A percentile compares a stretch with the other conserved stretches of the same genome.
These are phyloP conservation scores for Holothuria glaberrima DNA, from an alignment of 35 echinoderm and acorn worm species.

Conservation along the genomic window DNA sequence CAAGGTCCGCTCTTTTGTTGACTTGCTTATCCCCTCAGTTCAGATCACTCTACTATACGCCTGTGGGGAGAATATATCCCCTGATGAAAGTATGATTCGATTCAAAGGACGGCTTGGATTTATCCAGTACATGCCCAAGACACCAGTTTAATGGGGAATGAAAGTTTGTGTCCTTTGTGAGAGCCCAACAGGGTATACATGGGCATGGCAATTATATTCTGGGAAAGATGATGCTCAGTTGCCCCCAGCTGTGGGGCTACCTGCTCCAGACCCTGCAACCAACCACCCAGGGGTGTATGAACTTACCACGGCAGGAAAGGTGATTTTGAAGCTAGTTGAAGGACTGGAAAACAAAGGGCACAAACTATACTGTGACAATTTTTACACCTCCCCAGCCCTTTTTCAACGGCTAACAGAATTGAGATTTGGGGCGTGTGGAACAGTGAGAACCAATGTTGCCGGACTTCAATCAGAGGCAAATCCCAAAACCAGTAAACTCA, in stretches of 20 bases:
- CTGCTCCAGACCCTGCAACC: neutral
- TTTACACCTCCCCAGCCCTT: slow-evolving; percentile 21
- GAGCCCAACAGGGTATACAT: too few species aligned
- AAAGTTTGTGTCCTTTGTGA: too few species aligned
- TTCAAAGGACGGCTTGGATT: too few species aligned
- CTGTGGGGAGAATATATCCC: too few species aligned
- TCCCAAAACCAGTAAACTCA: neutral
- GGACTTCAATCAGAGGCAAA: neutral
- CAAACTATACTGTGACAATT: slow-evolving; percentile 28
- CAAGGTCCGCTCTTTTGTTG: too few species aligned
- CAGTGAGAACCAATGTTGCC: neutral
- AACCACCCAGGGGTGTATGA: neutral
- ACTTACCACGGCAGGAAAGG: neutral
- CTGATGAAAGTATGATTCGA: too few species aligned
- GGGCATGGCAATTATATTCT: slow-evolving; percentile 10
- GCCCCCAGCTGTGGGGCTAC: neutral
- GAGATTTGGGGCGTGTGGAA: slow-evolving; percentile 1
- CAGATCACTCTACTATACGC: too few species aligned
- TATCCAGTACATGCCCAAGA: too few species aligned
- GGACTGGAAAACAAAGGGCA: slow-evolving; percentile 9
- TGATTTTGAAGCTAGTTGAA: neutral
- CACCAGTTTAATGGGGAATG: too few species aligned
- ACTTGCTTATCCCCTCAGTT: too few species aligned
- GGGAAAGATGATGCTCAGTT: neutral
- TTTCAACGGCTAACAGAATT: neutral